These are phyloP conservation scores for Syngnathus acus DNA, from an alignment of 2,797 vertebrate genomes.

Conservation along the genomic window DNA sequence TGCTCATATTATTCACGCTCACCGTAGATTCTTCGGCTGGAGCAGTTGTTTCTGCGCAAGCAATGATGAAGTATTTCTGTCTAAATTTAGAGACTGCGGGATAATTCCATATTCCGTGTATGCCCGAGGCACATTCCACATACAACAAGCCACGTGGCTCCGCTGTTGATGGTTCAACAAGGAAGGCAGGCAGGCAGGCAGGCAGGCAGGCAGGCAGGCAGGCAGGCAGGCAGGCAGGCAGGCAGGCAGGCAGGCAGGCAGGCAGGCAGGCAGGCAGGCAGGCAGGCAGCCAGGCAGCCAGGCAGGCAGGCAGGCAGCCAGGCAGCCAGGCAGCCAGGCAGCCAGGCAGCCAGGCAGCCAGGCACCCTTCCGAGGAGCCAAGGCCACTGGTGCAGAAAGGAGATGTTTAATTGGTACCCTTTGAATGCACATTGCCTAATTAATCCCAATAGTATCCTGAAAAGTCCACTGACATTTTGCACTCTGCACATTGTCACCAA, in stretches of 20 bases:
- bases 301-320: too few species aligned
- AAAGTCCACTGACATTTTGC: constrained; percentile 50
- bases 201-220: too few species aligned
- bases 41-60: background rate
- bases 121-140: constrained; percentile 26
- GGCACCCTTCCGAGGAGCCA: constrained; percentile 41
- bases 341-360: background rate
- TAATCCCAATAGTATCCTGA: constrained; percentile 43
- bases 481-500: constrained; percentile 31
- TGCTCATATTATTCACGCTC: background rate
- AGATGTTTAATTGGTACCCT: constrained; percentile 58
- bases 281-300: too few species aligned
- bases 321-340: too few species aligned
- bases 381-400: constrained; percentile 55
- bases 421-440: constrained; percentile 55
- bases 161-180: constrained; percentile 43
- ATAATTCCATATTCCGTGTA: constrained; percentile 21
- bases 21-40: background rate
- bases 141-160: constrained; percentile 29
- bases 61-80: constrained; percentile 4
- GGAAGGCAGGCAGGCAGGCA: too few species aligned
- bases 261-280: too few species aligned
- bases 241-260: too few species aligned
- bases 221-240: too few species aligned
- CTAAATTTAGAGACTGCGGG: constrained; percentile 7